Conservation (phyloP, 2,888 invertebrate species). For the Timandra comae region DNA sequence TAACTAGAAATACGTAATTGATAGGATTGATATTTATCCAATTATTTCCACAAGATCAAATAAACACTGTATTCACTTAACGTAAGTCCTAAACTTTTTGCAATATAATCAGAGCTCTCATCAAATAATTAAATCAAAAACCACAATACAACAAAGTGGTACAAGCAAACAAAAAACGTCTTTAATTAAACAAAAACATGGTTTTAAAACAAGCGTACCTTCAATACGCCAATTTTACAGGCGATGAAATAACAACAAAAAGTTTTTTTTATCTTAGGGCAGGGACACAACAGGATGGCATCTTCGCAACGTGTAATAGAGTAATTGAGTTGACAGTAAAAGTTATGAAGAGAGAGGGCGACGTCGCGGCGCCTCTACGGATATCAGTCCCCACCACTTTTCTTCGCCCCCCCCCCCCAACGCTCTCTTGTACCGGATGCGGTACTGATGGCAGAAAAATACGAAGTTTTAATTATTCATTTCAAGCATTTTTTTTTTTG, state of each 20-base stretch:
- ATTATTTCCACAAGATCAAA: too few relatives aligned
- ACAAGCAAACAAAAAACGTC: too few relatives aligned
- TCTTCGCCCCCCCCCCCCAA: conserved; percentile 30
- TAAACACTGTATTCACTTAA: too few relatives aligned
- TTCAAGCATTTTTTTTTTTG: conserved; percentile 2
- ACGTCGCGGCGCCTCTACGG: conserved; percentile 60
- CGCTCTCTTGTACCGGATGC: conserved; percentile 44
- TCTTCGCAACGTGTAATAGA: conserved; percentile 41
- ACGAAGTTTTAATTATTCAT: conserved; percentile 4
- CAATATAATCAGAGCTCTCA: too few relatives aligned
- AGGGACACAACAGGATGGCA: conserved; percentile 19
- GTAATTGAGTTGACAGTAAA: conserved; percentile 69
- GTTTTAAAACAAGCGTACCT: too few relatives aligned
- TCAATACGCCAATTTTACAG: conserved; percentile 7
- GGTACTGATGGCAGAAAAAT: conserved; percentile 39
- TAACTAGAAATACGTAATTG: too few relatives aligned
- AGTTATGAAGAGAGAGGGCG: conserved; percentile 62
- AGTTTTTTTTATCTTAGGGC: conserved; percentile 14
- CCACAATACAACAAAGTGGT: too few relatives aligned
- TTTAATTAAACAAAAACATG: too few relatives aligned
- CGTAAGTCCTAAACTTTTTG: too few relatives aligned
- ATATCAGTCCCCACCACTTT: conserved; percentile 53
- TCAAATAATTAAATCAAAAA: too few relatives aligned
- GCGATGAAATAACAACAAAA: conserved; percentile 3
- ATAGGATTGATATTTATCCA: too few relatives aligned